A percentile compares a stretch with the other conserved stretches of the same genome.
phyloP scores from a whole-genome alignment of 2,113 vertebrate genomes.

The Thryonomys swinderianus region DNA sequence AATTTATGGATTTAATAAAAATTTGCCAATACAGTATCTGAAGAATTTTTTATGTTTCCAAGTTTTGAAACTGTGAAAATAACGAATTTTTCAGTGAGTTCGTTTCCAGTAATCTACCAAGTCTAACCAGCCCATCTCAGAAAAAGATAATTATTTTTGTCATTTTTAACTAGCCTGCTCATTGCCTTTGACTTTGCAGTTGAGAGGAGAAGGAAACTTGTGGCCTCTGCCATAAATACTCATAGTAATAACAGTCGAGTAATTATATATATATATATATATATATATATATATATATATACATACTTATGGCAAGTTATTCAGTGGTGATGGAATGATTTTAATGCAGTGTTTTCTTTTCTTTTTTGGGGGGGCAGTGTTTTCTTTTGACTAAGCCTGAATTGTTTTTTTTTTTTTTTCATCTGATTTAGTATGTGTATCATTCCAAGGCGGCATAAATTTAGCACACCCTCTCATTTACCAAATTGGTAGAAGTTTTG shows the following conservation, averaged over 20 bases:
- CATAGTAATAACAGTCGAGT: constrained; percentile 25
- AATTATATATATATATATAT: not conserved
- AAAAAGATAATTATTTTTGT: constrained; percentile 54
- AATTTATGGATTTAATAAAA: not conserved
- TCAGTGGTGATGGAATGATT: constrained; percentile 25
- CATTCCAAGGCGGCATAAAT: constrained; percentile 36
- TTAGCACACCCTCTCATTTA: constrained; percentile 57
- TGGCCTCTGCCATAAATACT: constrained; percentile 27
- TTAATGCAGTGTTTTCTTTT: constrained; percentile 64
- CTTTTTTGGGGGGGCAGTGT: no score
- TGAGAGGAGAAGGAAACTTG: not conserved
- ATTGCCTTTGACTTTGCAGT: constrained; percentile 39
- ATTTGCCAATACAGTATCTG: not conserved
- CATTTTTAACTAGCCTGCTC: constrained; percentile 43
- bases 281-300: not conserved
- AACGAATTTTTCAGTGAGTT: not conserved
- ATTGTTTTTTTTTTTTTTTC: not conserved
- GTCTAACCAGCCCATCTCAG: constrained; percentile 22
- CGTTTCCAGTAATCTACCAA: not conserved
- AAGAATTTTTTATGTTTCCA: constrained; percentile 43
- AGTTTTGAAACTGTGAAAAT: constrained; percentile 25
- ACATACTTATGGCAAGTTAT: constrained; percentile 53
- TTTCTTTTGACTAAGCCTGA: constrained; percentile 62
- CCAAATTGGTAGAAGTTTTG: constrained; percentile 28
- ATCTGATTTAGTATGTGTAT: constrained; percentile 23